Percentiles rank a stretch among this genome's conserved stretches.
These are phyloP conservation scores for Choristoneura fumiferana DNA, from an alignment of 1,140 invertebrate genomes.

Conservation along the genomic window DNA sequence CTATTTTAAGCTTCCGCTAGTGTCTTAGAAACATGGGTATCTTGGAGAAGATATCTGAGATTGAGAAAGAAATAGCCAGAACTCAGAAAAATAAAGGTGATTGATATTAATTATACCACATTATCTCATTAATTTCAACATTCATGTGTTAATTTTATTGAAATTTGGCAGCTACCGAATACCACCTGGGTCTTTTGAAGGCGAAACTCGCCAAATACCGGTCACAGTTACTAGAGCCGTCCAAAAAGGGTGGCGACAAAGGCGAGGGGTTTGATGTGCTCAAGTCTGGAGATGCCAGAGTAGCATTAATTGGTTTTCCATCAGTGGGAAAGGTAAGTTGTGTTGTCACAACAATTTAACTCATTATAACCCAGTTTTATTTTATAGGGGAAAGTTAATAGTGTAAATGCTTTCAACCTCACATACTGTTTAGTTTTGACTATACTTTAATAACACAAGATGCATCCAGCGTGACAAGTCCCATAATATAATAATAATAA, in stretches of 20 bases:
- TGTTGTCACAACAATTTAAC: background rate
- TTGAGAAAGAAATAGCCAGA: constrained; percentile 97
- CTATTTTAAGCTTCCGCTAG: constrained; percentile 8
- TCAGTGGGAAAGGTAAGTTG: constrained; percentile 92
- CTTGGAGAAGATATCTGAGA: constrained; percentile 98
- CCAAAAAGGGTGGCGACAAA: constrained; percentile 96
- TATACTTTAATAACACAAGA: no score
- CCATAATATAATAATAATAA: no score
- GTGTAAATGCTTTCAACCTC: no score
- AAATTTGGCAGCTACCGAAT: constrained; percentile 94
- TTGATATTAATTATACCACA: background rate
- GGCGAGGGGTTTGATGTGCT: constrained; percentile 99
- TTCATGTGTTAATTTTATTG: constrained; percentile 35
- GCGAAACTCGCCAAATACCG: constrained; percentile 99
- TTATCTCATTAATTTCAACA: no score
- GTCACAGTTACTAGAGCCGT: constrained; percentile 95
- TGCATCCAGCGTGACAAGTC: no score
- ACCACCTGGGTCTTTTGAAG: constrained; percentile 98
- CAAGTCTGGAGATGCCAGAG: constrained; percentile 99
- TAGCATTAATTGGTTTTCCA: constrained; percentile 98
- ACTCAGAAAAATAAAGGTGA: constrained; percentile 99
- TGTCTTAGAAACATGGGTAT: constrained; percentile 89
- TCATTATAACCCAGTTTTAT: no score
- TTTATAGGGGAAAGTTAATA: no score
- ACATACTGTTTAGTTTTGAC: no score